Percentiles rank a stretch among this genome's conserved stretches.
phyloP scores from a whole-genome alignment of 2,113 vertebrate genomes.

The Pavo muticus region DNA sequence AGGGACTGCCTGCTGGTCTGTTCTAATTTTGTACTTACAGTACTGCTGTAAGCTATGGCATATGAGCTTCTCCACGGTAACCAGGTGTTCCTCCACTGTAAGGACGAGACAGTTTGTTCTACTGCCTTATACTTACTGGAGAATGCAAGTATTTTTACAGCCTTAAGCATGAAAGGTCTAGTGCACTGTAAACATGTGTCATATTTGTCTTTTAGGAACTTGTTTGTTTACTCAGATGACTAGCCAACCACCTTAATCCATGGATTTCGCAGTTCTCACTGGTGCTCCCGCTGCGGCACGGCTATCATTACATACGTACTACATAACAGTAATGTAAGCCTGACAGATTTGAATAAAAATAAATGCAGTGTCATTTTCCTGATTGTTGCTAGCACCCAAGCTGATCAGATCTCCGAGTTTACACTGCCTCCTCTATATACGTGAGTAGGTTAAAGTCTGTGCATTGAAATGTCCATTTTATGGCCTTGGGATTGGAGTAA shows the following conservation, averaged over 20 bases:
- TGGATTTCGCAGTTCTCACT: neutral
- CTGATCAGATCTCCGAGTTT: neutral
- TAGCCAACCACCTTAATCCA: neutral
- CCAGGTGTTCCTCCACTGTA: neutral
- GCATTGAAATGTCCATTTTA: neutral
- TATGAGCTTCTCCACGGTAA: neutral
- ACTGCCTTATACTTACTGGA: neutral
- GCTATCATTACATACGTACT: neutral
- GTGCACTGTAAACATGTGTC: neutral
- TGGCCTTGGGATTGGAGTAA: neutral
- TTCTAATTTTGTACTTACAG: rapidly evolving
- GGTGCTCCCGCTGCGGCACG: neutral
- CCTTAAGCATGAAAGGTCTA: neutral
- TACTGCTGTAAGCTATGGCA: rapidly evolving
- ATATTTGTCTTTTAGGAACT: neutral
- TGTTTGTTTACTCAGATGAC: neutral
- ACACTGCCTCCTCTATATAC: neutral
- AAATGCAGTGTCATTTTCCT: neutral
- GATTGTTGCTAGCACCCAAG: neutral
- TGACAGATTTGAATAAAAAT: neutral
- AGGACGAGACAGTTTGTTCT: neutral
- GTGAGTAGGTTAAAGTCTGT: neutral
- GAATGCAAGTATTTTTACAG: neutral
- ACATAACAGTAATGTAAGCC: neutral
- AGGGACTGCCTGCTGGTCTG: neutral